Base-by-base conservation (phyloP, 1,140 invertebrate genomes). In the Homarus americanus region DNA sequence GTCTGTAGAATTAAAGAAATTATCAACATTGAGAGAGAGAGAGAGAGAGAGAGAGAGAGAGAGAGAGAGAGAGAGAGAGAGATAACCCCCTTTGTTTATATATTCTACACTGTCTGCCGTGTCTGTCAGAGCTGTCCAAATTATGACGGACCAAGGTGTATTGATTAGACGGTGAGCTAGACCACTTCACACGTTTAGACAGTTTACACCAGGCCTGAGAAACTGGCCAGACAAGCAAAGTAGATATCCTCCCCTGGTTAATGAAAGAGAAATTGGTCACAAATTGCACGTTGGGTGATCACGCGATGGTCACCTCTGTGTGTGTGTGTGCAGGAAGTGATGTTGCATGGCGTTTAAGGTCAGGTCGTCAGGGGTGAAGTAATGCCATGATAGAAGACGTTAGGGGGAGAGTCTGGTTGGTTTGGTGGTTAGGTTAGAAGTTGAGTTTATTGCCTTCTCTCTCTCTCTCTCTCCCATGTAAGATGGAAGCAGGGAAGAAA, bases 401-500 rank as follows among this genome's bases (percentile, higher is more conserved):
- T 12, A 10, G 41, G 38, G 15, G 24, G 20, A 4, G 2, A 78
- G 75, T 40, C 2, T 38, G 20, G n/a, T 12, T 75, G 38, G 5
- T n/a, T n/a, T 1, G 4, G 53, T 58, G 24, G 24, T 58, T 15
- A 58, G 12, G 38, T 12, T 5, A 24, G 10, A 75, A 12, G 72
- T 2, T 34, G n/a, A n/a, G n/a, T n/a, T n/a, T 72, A 4, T 72
- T 20, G 4, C 66, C 20, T 20, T 72, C 66, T 72, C 66, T 72
- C 66, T 72, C 66, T 72, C 66, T 72, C 66, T 72, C 66, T 72
- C 66, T 72, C 66, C 20, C 66, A n/a, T n/a, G n/a, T n/a, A n/a
- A n/a, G n/a, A n/a, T n/a, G n/a, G n/a, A n/a, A n/a, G n/a, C n/a
- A n/a, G n/a, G n/a, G n/a, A n/a, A n/a, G n/a, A n/a, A n/a, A n/a